Percentiles rank a stretch among this genome's conserved stretches.
Evolutionary conservation across 2,113 vertebrate genomes (phyloP).

Genomic region (Mastomys natalensis): DNA sequence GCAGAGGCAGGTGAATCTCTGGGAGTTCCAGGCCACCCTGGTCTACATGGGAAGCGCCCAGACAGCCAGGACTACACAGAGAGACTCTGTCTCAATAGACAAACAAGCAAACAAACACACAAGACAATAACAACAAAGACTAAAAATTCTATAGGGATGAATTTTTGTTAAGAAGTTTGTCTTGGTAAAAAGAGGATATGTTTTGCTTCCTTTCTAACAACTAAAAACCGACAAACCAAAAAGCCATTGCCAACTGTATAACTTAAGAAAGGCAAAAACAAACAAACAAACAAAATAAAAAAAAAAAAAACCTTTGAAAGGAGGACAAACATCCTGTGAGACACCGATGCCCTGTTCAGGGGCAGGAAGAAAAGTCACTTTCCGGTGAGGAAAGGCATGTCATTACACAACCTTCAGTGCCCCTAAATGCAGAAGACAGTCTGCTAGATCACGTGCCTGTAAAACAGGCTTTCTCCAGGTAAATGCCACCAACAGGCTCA

Average conservation of each 20-base stretch:
- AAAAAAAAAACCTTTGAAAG: background rate
- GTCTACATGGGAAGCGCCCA: background rate
- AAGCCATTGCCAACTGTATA: background rate
- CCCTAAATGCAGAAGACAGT: background rate
- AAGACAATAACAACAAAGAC: background rate
- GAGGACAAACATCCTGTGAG: background rate
- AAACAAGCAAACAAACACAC: background rate
- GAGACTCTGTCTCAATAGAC: background rate
- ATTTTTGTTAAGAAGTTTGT: constrained; percentile 8
- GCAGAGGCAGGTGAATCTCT: background rate
- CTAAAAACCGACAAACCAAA: background rate
- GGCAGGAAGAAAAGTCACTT: background rate
- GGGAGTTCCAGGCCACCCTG: background rate
- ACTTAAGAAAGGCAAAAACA: background rate
- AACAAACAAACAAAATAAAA: no score
- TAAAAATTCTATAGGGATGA: background rate
- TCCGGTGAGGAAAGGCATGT: background rate
- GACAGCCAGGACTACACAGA: background rate
- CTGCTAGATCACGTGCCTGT: background rate
- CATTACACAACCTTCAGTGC: background rate
- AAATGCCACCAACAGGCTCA: background rate
- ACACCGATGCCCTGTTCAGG: background rate
- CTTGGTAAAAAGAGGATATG: background rate
- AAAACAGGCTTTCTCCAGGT: background rate
- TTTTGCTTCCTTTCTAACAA: background rate